Conservation (phyloP, 2,797 vertebrate species). For the Sciaenops ocellatus region DNA sequence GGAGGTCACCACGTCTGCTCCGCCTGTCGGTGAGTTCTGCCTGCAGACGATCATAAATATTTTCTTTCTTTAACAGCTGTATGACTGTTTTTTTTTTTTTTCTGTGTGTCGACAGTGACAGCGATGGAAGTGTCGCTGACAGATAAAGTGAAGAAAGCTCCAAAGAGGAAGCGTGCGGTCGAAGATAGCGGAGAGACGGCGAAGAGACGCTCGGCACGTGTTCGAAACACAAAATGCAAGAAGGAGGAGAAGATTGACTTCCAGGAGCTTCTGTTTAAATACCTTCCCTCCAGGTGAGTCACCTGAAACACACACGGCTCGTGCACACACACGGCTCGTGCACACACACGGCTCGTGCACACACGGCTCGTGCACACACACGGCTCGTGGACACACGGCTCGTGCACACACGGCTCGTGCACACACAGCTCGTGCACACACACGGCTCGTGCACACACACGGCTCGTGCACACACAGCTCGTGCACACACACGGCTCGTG, state of each 20-base stretch:
- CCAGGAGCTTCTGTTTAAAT: conserved; percentile 95
- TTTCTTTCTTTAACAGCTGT: background rate
- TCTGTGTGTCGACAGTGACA: conserved; percentile 61
- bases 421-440: accelerated
- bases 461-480: background rate
- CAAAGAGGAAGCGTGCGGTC: conserved; percentile 91
- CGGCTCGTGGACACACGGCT: accelerated
- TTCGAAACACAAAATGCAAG: conserved; percentile 97
- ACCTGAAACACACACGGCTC: background rate
- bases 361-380: background rate
- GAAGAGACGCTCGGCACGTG: conserved; percentile 95
- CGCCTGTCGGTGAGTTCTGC: conserved; percentile 76
- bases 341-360: no score
- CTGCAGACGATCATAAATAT: background rate
- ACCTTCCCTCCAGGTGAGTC: conserved; percentile 94
- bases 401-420: background rate
- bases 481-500: accelerated
- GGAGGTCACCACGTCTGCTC: conserved; percentile 83
- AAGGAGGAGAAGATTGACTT: conserved; percentile 99
- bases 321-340: accelerated
- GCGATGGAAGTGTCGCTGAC: conserved; percentile 86
- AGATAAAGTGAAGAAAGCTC: conserved; percentile 94
- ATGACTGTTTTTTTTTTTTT: background rate
- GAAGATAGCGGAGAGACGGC: conserved; percentile 96
- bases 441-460: no score